Evolutionary conservation across 1,140 invertebrate genomes (phyloP).

Genomic region (Diorhabda carinulata): DNA sequence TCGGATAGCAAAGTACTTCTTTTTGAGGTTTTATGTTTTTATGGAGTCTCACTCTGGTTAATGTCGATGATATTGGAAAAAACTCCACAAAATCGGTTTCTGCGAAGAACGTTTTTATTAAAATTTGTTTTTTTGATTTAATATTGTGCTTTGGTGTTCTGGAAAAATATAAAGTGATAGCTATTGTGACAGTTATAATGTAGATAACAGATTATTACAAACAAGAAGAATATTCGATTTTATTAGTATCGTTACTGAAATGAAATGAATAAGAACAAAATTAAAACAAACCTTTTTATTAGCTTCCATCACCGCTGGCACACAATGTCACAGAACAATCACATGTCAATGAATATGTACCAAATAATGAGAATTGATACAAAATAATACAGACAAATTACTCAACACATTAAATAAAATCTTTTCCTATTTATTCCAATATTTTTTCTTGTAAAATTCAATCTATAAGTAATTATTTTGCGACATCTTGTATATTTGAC

Average conservation of each 20-base stretch:
- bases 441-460: too few species aligned
- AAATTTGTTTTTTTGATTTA: constrained; percentile 6
- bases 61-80: constrained; percentile 73
- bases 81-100: constrained; percentile 62
- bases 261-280: neutral
- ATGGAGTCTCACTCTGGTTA: constrained; percentile 74
- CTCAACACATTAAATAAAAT: too few species aligned
- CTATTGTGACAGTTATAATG: constrained; percentile 3
- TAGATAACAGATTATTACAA: neutral
- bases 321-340: neutral
- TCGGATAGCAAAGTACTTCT: constrained; percentile 52
- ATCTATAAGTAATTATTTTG: too few species aligned
- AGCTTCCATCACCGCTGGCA: constrained; percentile 5
- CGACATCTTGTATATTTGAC: neutral
- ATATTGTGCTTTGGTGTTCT: constrained; percentile 15
- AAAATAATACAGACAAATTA: too few species aligned
- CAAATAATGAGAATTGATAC: too few species aligned
- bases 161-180: constrained; percentile 1
- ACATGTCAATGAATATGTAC: too few species aligned
- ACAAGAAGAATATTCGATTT: neutral
- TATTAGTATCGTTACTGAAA: neutral
- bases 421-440: too few species aligned
- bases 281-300: constrained; percentile 16
- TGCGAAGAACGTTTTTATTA: constrained; percentile 24
- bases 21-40: constrained; percentile 51